Conservation (phyloP, 2,888 invertebrate genomes). For the Drosophila yooni region DNA sequence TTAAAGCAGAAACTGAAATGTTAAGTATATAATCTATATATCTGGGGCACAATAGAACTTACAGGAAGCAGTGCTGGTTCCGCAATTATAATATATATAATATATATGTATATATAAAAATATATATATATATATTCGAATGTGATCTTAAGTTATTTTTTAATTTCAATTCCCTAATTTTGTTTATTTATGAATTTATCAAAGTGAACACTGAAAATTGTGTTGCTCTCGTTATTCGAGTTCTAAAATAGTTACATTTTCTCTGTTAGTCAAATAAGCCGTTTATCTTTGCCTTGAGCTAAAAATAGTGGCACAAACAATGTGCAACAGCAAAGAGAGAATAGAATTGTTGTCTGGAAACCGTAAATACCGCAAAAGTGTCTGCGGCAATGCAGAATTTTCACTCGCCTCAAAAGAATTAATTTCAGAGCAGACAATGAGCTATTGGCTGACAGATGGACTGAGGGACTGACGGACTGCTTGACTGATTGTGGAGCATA, state of each 20-base stretch:
- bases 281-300: conserved; percentile 8
- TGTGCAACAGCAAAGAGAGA: conserved; percentile 14
- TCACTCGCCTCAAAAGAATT: conserved; percentile 48
- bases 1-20: neutral
- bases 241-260: neutral
- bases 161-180: neutral
- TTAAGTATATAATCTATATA: neutral
- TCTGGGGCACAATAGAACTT: too few species aligned
- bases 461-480: conserved; percentile 15
- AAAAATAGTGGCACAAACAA: conserved; percentile 20
- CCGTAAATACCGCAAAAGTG: conserved; percentile 46
- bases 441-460: conserved; percentile 37
- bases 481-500: conserved; percentile 33
- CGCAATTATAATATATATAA: too few species aligned
- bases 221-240: neutral
- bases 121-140: neutral
- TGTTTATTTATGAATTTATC: neutral
- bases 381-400: conserved; percentile 41
- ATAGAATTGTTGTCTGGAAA: conserved; percentile 31
- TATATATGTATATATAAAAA: neutral
- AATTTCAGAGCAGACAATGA: conserved; percentile 52
- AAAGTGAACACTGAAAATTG: neutral
- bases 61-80: too few species aligned
- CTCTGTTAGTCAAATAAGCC: neutral
- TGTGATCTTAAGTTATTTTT: neutral